Evolutionary conservation across 23 tunicate species (phyloP).

Genomic region (Styela clava): DNA sequence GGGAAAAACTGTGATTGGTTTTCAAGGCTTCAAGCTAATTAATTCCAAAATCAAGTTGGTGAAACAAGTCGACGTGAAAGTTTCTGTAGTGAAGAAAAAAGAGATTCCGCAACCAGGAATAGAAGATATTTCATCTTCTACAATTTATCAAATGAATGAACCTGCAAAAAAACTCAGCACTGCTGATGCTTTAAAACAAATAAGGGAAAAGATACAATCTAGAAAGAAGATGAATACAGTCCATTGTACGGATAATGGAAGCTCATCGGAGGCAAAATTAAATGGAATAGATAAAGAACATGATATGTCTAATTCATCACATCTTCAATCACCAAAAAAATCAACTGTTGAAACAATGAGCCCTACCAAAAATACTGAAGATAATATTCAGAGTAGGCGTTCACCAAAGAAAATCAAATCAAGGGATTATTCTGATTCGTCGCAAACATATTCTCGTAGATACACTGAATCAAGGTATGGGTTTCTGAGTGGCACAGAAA

Average conservation of each 20-base stretch:
- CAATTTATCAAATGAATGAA: not conserved
- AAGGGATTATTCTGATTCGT: not conserved
- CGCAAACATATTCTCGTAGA: not conserved
- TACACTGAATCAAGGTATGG: not conserved
- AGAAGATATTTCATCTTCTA: not conserved
- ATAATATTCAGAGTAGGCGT: not conserved
- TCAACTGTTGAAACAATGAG: not conserved
- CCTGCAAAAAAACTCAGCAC: not conserved
- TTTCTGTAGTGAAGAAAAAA: not conserved
- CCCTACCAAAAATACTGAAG: not conserved
- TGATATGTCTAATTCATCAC: not conserved
- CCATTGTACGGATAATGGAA: not conserved
- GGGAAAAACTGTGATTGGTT: constrained; percentile 10
- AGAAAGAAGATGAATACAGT: not conserved
- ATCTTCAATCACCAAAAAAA: not conserved
- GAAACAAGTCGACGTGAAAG: constrained; percentile 10
- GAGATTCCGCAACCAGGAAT: not conserved
- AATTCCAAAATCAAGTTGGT: constrained; percentile 13
- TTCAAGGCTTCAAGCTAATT: constrained; percentile 7
- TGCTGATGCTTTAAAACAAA: constrained; percentile 6
- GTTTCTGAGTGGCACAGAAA: too few species aligned
- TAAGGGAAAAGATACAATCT: constrained; percentile 12
- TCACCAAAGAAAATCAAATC: not conserved
- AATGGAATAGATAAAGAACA: not conserved
- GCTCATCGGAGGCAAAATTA: not conserved